phyloP scores from a whole-genome alignment of 2,113 vertebrate species.

The Syngnathus typhle region DNA sequence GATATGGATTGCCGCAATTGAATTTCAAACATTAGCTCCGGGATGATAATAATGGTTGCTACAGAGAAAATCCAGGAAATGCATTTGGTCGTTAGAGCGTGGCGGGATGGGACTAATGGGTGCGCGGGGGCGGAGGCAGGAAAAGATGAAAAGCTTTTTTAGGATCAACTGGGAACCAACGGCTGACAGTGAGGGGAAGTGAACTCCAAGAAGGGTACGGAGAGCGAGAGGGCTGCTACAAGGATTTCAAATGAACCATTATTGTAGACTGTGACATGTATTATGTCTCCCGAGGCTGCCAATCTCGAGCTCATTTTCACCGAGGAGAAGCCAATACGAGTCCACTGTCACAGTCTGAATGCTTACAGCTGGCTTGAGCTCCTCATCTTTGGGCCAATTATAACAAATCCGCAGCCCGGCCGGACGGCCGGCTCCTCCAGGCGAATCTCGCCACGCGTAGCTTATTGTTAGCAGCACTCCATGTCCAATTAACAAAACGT shows the following conservation, averaged over 20 bases:
- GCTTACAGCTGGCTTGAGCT: conserved; percentile 61
- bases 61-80: conserved; percentile 66
- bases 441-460: conserved; percentile 58
- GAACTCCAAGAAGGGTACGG: conserved; percentile 40
- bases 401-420: conserved; percentile 60
- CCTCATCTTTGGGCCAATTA: conserved; percentile 68
- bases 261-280: conserved; percentile 70
- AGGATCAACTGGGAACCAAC: conserved; percentile 35
- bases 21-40: conserved; percentile 73
- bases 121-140: conserved; percentile 46
- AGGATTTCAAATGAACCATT: conserved; percentile 73
- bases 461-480: conserved; percentile 61
- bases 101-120: conserved; percentile 63
- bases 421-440: conserved; percentile 39
- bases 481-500: conserved; percentile 66
- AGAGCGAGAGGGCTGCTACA: conserved; percentile 44
- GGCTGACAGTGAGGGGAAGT: conserved; percentile 32
- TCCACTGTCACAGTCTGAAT: conserved; percentile 64
- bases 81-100: conserved; percentile 66
- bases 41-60: conserved; percentile 64
- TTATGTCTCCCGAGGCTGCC: conserved; percentile 67
- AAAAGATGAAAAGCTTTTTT: conserved; percentile 62
- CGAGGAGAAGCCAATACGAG: conserved; percentile 59
- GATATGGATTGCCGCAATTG: conserved; percentile 72
- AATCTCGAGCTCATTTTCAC: conserved; percentile 73